Conservation (phyloP, 2,113 vertebrate genomes). For the Emydocephalus ijimae region DNA sequence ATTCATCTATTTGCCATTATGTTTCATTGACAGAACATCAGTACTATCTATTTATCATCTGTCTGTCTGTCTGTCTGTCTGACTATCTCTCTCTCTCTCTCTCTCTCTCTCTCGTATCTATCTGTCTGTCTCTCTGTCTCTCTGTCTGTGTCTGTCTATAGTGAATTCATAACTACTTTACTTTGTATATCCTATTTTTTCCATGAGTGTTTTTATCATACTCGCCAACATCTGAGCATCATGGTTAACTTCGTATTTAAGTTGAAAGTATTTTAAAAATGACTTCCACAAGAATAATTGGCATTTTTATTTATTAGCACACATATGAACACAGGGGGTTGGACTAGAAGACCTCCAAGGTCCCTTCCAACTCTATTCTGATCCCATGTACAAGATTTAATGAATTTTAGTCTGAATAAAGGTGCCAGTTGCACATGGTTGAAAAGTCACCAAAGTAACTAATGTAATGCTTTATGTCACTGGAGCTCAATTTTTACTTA, state of each 20-base stretch:
- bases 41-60: neutral
- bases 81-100: neutral
- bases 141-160: no score
- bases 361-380: no score
- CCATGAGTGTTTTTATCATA: neutral
- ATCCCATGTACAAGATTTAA: neutral
- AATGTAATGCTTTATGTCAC: neutral
- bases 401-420: neutral
- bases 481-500: neutral
- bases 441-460: neutral
- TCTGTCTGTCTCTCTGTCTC: no score
- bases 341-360: no score
- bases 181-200: neutral
- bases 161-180: neutral
- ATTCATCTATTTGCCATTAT: neutral
- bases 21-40: neutral
- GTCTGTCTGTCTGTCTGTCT: no score
- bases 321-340: neutral
- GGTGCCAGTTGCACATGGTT: neutral
- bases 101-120: no score
- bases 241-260: neutral
- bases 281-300: neutral
- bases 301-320: neutral
- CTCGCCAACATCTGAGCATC: neutral
- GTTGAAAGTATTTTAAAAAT: neutral